Evolutionary conservation across 2,888 invertebrate genomes (phyloP).

Genomic region (Leptinotarsa juncta): DNA sequence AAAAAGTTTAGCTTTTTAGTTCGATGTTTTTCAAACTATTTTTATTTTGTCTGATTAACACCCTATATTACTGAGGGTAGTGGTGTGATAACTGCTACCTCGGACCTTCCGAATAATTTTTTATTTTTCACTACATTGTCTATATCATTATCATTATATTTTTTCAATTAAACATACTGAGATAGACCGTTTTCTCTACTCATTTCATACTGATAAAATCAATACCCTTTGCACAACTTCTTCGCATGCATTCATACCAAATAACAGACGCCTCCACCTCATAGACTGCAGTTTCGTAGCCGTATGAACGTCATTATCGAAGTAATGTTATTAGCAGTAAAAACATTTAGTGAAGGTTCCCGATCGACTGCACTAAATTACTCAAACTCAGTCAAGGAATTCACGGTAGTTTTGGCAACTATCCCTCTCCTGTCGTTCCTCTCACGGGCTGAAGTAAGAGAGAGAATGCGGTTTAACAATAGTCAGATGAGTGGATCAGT

Average conservation of each 20-base stretch:
- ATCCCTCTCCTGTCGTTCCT: slow-evolving; percentile 1
- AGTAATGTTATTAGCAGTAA: slow-evolving; percentile 42
- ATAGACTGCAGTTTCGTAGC: slow-evolving; percentile 9
- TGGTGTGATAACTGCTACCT: no score
- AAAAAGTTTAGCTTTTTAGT: no score
- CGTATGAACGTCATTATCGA: slow-evolving; percentile 38
- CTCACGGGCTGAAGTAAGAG: slow-evolving; percentile 1
- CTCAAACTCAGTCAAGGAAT: slow-evolving; percentile 41
- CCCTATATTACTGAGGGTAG: no score
- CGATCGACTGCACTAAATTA: slow-evolving; percentile 49
- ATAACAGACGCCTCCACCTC: neutral
- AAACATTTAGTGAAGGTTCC: slow-evolving; percentile 45
- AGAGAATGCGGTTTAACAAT: slow-evolving; percentile 52
- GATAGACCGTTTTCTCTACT: no score
- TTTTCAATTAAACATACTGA: no score
- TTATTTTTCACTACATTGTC: no score
- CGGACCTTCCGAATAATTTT: no score
- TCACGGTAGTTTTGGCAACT: slow-evolving; percentile 31
- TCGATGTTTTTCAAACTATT: no score
- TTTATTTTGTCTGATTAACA: no score
- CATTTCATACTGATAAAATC: neutral
- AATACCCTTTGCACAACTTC: neutral
- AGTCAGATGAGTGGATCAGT: slow-evolving; percentile 60
- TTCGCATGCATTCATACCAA: slow-evolving; percentile 4
- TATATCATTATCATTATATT: no score